Conservation (phyloP, 2,888 invertebrate species). For the Ochropleura plecta region DNA sequence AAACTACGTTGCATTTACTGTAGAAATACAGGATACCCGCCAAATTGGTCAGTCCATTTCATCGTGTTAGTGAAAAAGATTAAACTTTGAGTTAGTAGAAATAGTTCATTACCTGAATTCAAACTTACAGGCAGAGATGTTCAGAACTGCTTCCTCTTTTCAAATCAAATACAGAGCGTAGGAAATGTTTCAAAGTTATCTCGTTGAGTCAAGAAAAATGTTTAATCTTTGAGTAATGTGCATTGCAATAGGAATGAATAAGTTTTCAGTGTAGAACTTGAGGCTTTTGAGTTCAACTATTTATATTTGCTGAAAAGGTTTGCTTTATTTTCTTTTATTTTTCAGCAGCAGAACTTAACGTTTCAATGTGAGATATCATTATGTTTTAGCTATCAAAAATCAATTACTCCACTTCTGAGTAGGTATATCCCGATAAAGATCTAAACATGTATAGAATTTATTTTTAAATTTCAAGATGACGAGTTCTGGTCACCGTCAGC, state of each 20-base stretch:
- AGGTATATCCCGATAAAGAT: too few relatives aligned
- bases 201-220: slow-evolving; percentile 30
- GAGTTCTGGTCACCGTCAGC: too few relatives aligned
- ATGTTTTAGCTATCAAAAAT: too few relatives aligned
- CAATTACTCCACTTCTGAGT: too few relatives aligned
- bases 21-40: background rate
- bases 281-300: slow-evolving; percentile 2
- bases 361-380: background rate
- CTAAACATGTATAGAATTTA: too few relatives aligned
- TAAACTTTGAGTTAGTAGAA: slow-evolving; percentile 13
- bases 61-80: slow-evolving; percentile 9
- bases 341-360: background rate
- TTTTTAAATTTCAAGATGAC: too few relatives aligned
- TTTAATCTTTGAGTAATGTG: slow-evolving; percentile 22
- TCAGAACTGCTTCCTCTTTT: slow-evolving; percentile 31
- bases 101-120: slow-evolving; percentile 37
- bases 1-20: background rate
- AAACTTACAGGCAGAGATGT: slow-evolving; percentile 21
- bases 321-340: background rate
- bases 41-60: background rate
- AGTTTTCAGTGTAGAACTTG: background rate
- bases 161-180: slow-evolving; percentile 39
- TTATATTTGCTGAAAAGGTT: background rate
- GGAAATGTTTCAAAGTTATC: slow-evolving; percentile 47
- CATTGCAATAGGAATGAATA: slow-evolving; percentile 23